Evolutionary conservation across 2,888 invertebrate species (phyloP), one percentile per base, ranked within the genome.

Genomic region (Caenorhabditis uteleia): DNA sequence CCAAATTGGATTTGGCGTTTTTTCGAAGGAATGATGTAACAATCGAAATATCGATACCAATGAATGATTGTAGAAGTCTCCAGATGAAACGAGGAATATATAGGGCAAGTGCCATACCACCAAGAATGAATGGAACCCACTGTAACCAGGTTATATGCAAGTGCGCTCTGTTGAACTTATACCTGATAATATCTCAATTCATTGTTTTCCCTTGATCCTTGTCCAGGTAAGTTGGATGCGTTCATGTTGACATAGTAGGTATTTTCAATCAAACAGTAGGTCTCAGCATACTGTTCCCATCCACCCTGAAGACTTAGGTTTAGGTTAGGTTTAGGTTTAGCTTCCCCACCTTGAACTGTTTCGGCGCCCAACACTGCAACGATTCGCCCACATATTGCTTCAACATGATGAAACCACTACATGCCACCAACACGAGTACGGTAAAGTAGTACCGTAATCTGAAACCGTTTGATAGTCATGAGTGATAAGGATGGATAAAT

Each of bases 201-300:
- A 14, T 47, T 29, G 31, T 65, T 54, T 26, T 70, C 65, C 20
- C 77, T 46, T 10, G 55, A 43, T 6, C 42, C 54, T 14, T 45
- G 34, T 10, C 42, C 29, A 1, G 77, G 74, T 7, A 75, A 39
- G 57, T 70, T 72, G 16, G 64, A 46, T 10, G 51, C 53, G 26
- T 74, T 77, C 56, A 70, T 57, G 16, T 67, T 50, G 26, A 80
- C 73, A 51, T 70, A 78, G 60, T 86, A 86, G 4, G 86, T 86
- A 75, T 85, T 85, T 54, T 85, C 84, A 26, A 86, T 84, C 80
- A 86, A 84, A 75, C 86, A 86, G 47, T 86, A 86, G 70, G 84
- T 84, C 68, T 86, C 85, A 40, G 85, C 84, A 77, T 86, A 86
- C 56, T 85, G 82, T 62, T 85, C 85, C 84, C 86, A 86, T 42